Percentiles rank a stretch among this genome's conserved stretches.
These are phyloP conservation scores for Protophormia terraenovae DNA, from an alignment of 2,888 invertebrate genomes.

Conservation along the genomic window DNA sequence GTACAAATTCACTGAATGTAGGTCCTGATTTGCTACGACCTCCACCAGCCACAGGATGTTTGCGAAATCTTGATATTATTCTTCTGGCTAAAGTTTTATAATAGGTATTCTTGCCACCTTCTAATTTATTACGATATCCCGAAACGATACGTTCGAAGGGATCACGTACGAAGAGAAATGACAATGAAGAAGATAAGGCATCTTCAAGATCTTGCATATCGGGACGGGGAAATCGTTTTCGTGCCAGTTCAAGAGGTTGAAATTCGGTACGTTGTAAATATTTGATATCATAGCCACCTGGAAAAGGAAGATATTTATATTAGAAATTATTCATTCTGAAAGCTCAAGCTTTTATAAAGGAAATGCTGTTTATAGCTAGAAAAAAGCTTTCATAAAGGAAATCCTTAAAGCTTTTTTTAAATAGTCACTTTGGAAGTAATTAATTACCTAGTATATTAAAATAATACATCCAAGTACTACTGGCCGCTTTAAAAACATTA, in stretches of 20 bases:
- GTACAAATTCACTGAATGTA: constrained; percentile 87
- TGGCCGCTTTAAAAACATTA: constrained; percentile 89
- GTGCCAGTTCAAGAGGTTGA: constrained; percentile 86
- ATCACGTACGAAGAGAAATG: constrained; percentile 87
- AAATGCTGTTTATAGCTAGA: too few relatives aligned
- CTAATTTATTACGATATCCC: constrained; percentile 88
- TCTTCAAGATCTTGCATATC: constrained; percentile 85
- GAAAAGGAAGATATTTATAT: background rate
- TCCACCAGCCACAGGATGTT: constrained; percentile 64
- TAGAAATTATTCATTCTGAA: background rate
- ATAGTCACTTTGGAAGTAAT: too few relatives aligned
- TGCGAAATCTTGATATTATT: constrained; percentile 83
- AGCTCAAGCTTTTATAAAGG: too few relatives aligned
- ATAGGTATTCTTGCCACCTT: constrained; percentile 86
- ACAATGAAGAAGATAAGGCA: constrained; percentile 84
- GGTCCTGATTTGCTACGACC: constrained; percentile 81
- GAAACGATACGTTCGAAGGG: constrained; percentile 88
- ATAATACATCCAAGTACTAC: constrained; percentile 91
- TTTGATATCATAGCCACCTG: constrained; percentile 84
- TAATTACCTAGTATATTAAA: constrained; percentile 88
- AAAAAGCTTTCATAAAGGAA: too few relatives aligned
- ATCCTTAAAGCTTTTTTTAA: too few relatives aligned
- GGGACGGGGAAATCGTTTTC: constrained; percentile 87
- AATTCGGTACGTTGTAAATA: constrained; percentile 84
- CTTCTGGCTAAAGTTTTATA: constrained; percentile 86